A percentile compares a stretch with the other conserved stretches of the same genome.
Conservation (phyloP, 1,140 invertebrate genomes). For the Arctopsyche grandis region DNA sequence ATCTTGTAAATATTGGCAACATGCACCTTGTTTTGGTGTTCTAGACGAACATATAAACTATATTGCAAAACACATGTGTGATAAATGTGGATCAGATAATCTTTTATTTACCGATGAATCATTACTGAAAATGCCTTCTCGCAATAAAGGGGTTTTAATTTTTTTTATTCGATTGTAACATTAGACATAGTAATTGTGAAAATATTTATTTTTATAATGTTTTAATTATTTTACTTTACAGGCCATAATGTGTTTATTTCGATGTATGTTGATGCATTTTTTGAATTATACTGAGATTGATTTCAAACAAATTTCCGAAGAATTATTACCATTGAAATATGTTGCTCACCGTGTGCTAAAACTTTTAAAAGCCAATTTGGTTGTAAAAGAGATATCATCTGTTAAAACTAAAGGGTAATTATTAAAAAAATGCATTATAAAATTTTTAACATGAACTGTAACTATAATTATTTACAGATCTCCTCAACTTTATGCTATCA, state of each 20-base stretch:
- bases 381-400: not conserved
- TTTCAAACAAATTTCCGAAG: not conserved
- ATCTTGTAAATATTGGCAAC: slow-evolving; percentile 35
- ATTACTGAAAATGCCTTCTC: not conserved
- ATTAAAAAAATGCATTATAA: no score
- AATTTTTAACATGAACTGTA: no score
- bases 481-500: no score
- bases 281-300: not conserved
- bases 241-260: not conserved
- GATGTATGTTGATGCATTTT: not conserved
- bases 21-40: slow-evolving; percentile 40
- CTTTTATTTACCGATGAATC: not conserved
- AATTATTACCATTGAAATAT: no score
- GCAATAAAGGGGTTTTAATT: not conserved
- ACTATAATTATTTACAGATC: no score
- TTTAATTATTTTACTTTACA: not conserved
- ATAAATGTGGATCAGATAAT: not conserved
- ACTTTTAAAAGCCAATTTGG: no score
- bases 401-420: not conserved
- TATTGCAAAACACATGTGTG: not conserved
- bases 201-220: not conserved
- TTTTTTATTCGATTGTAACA: no score
- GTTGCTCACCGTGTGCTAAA: no score
- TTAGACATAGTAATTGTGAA: no score
- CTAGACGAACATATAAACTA: not conserved